Evolutionary conservation across 2,113 vertebrate species (phyloP).

Genomic region (Rhea pennata): DNA sequence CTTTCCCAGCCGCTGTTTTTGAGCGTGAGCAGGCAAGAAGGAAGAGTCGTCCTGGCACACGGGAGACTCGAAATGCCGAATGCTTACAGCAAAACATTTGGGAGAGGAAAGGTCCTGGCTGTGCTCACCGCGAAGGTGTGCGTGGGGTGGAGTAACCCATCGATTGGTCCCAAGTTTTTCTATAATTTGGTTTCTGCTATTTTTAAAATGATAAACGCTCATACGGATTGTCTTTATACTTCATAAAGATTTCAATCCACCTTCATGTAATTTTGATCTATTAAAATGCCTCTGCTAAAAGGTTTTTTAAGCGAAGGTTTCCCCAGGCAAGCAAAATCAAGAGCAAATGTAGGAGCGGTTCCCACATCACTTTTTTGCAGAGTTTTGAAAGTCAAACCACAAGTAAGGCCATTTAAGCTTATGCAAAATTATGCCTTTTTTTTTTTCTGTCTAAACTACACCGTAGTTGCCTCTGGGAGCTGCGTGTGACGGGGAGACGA

Average conservation of each 20-base stretch:
- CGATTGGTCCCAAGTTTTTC: background rate
- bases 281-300: conserved; percentile 11
- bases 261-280: background rate
- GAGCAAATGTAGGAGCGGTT: background rate
- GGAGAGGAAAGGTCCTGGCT: conserved; percentile 12
- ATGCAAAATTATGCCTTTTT: background rate
- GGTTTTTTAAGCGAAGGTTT: conserved; percentile 4
- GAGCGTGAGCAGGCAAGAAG: rapidly evolving
- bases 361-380: background rate
- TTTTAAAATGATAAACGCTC: background rate
- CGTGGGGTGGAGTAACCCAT: background rate
- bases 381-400: conserved; percentile 4
- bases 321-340: background rate
- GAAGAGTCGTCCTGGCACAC: conserved; percentile 3
- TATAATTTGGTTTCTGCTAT: background rate
- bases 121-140: background rate
- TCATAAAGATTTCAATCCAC: conserved; percentile 6
- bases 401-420: background rate
- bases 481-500: too few species aligned
- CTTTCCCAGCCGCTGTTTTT: rapidly evolving
- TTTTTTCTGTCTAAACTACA: background rate
- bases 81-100: conserved; percentile 32
- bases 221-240: background rate
- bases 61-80: conserved; percentile 31
- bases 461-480: too few species aligned